phyloP scores from a whole-genome alignment of 2,888 invertebrate genomes.

The Galerucella nymphaeae region DNA sequence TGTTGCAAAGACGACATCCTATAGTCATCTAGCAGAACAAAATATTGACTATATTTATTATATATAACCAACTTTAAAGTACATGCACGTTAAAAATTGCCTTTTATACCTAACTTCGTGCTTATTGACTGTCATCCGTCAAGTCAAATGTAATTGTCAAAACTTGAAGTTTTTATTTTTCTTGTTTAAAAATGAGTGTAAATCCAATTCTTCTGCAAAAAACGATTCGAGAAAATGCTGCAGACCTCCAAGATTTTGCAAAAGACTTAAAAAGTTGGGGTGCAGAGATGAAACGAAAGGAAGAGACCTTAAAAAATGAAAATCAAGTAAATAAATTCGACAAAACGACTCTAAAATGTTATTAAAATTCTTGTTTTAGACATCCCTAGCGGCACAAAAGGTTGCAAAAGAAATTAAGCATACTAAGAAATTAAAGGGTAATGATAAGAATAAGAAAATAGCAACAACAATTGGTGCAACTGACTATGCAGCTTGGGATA shows the following conservation, averaged over 20 bases:
- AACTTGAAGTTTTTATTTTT: not conserved
- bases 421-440: conserved; percentile 22
- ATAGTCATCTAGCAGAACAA: no score
- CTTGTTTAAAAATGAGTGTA: conserved; percentile 55
- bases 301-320: conserved; percentile 57
- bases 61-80: not conserved
- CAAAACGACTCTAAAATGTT: conserved; percentile 3
- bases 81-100: not conserved
- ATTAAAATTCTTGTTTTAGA: conserved; percentile 8
- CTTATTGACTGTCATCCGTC: conserved; percentile 10
- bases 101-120: conserved; percentile 11
- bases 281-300: conserved; percentile 78
- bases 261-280: conserved; percentile 80
- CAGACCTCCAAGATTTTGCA: conserved; percentile 76
- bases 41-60: not conserved
- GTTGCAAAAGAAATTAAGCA: conserved; percentile 23
- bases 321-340: conserved; percentile 26
- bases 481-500: conserved; percentile 82
- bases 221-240: conserved; percentile 77
- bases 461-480: conserved; percentile 51
- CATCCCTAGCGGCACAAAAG: not conserved
- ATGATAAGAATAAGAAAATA: conserved; percentile 34
- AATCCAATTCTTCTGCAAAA: conserved; percentile 76
- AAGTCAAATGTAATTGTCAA: conserved; percentile 7
- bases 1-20: no score